Base-by-base conservation (phyloP, 2,888 invertebrate genomes). In the Tetheella fluctuosa region DNA sequence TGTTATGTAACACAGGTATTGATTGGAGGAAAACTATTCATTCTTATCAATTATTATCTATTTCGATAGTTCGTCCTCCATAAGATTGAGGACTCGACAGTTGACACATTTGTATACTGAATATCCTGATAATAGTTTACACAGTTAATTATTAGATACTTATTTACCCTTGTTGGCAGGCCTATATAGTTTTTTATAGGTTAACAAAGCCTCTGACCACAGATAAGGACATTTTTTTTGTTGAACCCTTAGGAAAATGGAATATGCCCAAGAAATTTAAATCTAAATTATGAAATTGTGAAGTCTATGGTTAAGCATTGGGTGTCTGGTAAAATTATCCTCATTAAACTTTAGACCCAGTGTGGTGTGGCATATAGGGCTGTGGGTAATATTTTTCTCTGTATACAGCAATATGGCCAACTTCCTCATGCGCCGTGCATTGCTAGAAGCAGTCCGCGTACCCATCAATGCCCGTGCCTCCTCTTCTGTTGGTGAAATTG, bases 401-500 rank as follows among this genome's bases (percentile, higher is more conserved):
- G 8, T 48, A 20, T 10, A 39, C 63, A 80, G 77, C 42, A 72
- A 69, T 54, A 92, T 93, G 93, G 89, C 92, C 34, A 90, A 87
- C 65, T 76, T 80, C 57, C 71, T 93, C 48, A 73, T 93, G 83
- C 90, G 92, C 68, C 86, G 90, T 68, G 92, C 90, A 63, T 79
- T 93, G 82, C 70, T 92, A 71, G 88, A 92, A 66, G 91, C 93
- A 68, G 80, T 93, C 77, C 88, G 94, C 78, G 77, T 90, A 60
- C 81, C 96, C 79, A 83, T 93, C 86, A 80, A 93, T 66, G 70
- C 95, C 88, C 86, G 91, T 77, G 70, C 95, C 88, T 79, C 81
- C 25, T 82, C 82, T 13, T 77, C 79, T 3, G 68, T 94, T 91
- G 87, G 86, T 25, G 91, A 92, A 65, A 70, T 92, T 6, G 74